Evolutionary conservation across 2,113 vertebrate genomes (phyloP), one percentile per base, ranked within the genome.

Genomic region (Eolophus roseicapilla): DNA sequence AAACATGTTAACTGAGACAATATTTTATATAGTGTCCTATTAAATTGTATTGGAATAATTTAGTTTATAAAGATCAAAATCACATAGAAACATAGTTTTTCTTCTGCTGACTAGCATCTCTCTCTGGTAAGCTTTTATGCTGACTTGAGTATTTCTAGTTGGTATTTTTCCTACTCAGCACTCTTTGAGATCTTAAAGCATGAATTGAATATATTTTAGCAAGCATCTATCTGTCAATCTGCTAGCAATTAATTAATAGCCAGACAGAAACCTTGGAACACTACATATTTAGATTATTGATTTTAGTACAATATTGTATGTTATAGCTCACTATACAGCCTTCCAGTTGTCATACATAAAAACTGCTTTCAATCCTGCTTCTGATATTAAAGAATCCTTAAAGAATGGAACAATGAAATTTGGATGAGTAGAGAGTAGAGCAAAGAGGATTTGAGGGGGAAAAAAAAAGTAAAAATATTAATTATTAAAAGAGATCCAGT

Each of bases 161-260:
- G 47, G 47, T 46, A 64, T 93, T 85, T 97, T 92, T 93, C 74
- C n/a, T 71, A 37, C 25, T 93, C 64, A 65, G 73, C 50, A 93
- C 23, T 71, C 53, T 96, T 60, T 84, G 29, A 69, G 47, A 43
- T 37, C 80, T 77, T 92, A 74, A 64, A 79, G 55, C 47, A 49
- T 27, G 52, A 86, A 70, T 9, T 35, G 24, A 92, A 95, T 77
- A 44, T 73, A 44, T 89, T 93, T 95, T 92, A 95, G 53, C 65
- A 86, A 90, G 50, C 29, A 85, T 24, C 29, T 52, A 16, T 95
- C 49, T 93, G 44, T 68, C 60, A 74, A 33, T 96, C 53, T 89
- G 28, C 17, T 74, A 41, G 57, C 28, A 92, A 94, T 80, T 92
- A 86, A 90, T 88, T 96, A 94, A 81, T 46, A 94, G 84, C 46